Conservation (phyloP, 2,888 invertebrate genomes). For the Peribatodes rhomboidaria region DNA sequence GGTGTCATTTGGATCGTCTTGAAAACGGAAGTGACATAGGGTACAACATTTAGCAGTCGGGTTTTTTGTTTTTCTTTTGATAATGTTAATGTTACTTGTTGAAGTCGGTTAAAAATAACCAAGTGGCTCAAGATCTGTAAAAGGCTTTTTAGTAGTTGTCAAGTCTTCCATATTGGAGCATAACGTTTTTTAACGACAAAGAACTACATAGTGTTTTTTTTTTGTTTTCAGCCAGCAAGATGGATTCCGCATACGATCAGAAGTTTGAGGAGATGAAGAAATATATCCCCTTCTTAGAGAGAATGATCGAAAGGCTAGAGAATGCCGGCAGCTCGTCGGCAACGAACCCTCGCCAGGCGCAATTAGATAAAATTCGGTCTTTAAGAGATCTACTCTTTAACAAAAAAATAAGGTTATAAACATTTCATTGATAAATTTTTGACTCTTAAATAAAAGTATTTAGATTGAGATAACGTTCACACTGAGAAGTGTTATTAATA, state of each 20-base stretch:
- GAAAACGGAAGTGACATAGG: no score
- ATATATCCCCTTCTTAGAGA: slow-evolving; percentile 91
- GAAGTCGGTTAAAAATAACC: no score
- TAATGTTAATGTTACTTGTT: no score
- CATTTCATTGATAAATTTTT: no score
- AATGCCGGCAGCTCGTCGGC: slow-evolving; percentile 74
- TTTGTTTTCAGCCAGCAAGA: slow-evolving; percentile 65
- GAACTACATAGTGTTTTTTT: neutral
- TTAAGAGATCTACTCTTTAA: slow-evolving; percentile 87
- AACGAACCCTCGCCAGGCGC: slow-evolving; percentile 84
- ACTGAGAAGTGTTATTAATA: neutral
- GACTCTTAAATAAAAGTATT: no score
- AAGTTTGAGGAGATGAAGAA: slow-evolving; percentile 89
- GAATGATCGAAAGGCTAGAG: slow-evolving; percentile 89
- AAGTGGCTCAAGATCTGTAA: no score
- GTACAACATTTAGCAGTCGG: no score
- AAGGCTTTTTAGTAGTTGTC: no score
- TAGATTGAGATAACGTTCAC: neutral
- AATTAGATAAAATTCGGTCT: slow-evolving; percentile 88
- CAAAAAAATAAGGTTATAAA: slow-evolving; percentile 86
- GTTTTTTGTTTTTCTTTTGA: no score
- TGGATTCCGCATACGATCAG: slow-evolving; percentile 84
- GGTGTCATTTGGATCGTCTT: no score
- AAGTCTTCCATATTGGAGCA: neutral
- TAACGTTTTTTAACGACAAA: neutral